Conservation (phyloP, 1,140 invertebrate genomes). For the Leucophenga varia region DNA sequence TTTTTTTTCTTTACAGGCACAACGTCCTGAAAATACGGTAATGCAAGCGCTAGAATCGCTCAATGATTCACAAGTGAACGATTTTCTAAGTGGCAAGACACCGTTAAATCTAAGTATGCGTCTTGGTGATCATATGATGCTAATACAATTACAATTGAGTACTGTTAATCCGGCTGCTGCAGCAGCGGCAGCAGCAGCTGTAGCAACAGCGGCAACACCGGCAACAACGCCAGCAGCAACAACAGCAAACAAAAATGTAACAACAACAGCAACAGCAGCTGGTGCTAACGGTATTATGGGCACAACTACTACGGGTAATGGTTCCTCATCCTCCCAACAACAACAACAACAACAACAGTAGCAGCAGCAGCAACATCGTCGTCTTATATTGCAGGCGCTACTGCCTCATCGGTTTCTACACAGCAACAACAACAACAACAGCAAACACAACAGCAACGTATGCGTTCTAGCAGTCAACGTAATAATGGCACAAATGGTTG, state of each 20-base stretch:
- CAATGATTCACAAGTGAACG: constrained; percentile 91
- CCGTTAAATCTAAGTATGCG: constrained; percentile 93
- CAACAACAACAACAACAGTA: constrained; percentile 5
- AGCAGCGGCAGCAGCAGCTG: constrained; percentile 13
- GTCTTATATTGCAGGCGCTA: too few relatives aligned
- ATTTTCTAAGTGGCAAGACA: constrained; percentile 90
- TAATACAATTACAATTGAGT: constrained; percentile 90
- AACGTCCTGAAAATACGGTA: constrained; percentile 88
- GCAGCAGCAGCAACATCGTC: constrained; percentile 12
- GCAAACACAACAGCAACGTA: too few relatives aligned
- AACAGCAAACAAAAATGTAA: too few relatives aligned
- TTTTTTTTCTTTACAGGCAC: constrained; percentile 67
- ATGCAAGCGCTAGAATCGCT: constrained; percentile 93
- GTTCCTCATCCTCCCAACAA: neutral
- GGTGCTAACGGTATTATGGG: neutral
- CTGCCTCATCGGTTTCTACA: too few relatives aligned
- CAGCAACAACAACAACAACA: neutral
- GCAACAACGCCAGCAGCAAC: too few relatives aligned
- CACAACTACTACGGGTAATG: too few relatives aligned
- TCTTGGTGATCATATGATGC: constrained; percentile 94
- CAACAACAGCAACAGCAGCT: constrained; percentile 2
- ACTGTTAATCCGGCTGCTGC: constrained; percentile 65
- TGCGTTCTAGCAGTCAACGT: neutral
- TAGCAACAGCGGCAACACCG: constrained; percentile 2
- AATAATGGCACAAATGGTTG: too few relatives aligned